Evolutionary conservation across 2,797 vertebrate genomes (phyloP), one percentile per base, ranked within the genome.

Genomic region (Sebastes melanostomus): DNA sequence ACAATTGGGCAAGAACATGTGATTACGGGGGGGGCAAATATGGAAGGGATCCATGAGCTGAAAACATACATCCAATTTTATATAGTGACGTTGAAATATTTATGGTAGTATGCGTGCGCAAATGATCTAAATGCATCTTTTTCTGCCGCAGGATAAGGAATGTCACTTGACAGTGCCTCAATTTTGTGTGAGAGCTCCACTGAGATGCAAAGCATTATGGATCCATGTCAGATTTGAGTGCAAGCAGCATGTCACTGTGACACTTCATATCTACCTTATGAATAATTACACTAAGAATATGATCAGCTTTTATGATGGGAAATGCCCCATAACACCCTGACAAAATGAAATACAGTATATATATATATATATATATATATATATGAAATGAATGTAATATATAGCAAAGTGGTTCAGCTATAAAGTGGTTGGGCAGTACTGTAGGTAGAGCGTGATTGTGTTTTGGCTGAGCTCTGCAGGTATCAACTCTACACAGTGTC

Each of bases 281-380:
- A 78, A 50, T 84, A 67, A 77, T 69, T 36, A 55, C 58, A 32
- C n/a, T 73, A 18, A 66, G 8, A 14, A 70, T 38, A 38, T 66
- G 58, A 74, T 66, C 22, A 70, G 3, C 3, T 71, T 75, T 76
- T 76, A 50, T 65, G 30, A 30, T 8, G 14, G 18, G 4, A 75
- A 78, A 70, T 52, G 12, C 16, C 12, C 58, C 4, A 30, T 54
- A 27, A 71, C 50, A 27, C 68, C 8, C 22, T 36, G 29, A 52
- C 22, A 68, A 52, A 66, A 72, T 72, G 14, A 67, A 67, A 68
- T 20, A 54, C 18, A 52, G 46, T n/a, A 52, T 34, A 34, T 0
- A 34, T 34, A 34, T 34, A 34, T 34, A 34, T 38, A 38, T 36
- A 27, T 12, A 36, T 5, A 38, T 13, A 38, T 38, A 38, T 38